Evolutionary conservation across 2,888 invertebrate genomes (phyloP).

Genomic region (Aphidius colemani): DNA sequence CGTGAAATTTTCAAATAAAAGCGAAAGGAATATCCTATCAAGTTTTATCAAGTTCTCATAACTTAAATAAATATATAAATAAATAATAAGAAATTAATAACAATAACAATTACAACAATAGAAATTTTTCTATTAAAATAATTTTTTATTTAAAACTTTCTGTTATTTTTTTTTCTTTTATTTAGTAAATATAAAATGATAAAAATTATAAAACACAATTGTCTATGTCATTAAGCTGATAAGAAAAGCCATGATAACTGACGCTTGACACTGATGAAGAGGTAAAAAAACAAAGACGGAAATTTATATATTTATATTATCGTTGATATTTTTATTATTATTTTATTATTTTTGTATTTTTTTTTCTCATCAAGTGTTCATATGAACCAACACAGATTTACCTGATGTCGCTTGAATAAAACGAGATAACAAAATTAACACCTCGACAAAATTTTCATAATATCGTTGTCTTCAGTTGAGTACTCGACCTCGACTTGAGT

Average conservation of each 20-base stretch:
- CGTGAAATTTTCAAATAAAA: slow-evolving; percentile 28
- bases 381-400: no score
- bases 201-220: not conserved
- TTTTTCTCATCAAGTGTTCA: not conserved
- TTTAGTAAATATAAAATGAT: not conserved
- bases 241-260: not conserved
- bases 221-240: not conserved
- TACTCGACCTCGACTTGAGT: not conserved
- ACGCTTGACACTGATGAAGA: not conserved
- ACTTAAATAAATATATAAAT: no score
- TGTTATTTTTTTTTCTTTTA: not conserved
- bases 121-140: not conserved
- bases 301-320: no score
- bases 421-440: slow-evolving; percentile 33
- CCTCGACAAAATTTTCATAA: slow-evolving; percentile 13
- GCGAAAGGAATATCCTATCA: slow-evolving; percentile 23
- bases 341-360: not conserved
- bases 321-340: no score
- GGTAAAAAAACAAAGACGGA: no score
- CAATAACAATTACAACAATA: no score
- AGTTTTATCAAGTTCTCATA: slow-evolving; percentile 20
- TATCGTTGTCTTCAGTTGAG: not conserved
- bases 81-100: no score
- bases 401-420: not conserved
- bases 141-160: not conserved